Evolutionary conservation across 2,797 vertebrate genomes (phyloP).

Genomic region (Monodelphis domestica): DNA sequence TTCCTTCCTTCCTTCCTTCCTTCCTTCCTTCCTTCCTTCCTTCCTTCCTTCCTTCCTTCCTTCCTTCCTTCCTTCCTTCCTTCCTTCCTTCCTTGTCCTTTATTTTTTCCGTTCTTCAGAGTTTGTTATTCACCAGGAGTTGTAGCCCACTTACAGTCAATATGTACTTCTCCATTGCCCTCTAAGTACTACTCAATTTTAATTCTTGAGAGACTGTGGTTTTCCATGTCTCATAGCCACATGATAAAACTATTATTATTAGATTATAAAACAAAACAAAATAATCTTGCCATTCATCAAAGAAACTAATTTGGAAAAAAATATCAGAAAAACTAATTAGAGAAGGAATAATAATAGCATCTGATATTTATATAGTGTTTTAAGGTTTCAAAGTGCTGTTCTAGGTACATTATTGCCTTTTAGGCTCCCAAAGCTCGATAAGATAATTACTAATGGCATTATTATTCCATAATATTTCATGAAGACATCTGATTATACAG

Average conservation of each 20-base stretch:
- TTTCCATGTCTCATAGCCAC: not conserved
- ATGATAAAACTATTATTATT: not conserved
- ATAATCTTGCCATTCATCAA: not conserved
- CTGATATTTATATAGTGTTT: not conserved
- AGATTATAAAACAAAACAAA: not conserved
- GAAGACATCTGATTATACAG: not conserved
- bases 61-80: no score
- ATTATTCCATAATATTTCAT: not conserved
- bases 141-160: not conserved
- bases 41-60: no score
- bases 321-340: slow-evolving; percentile 1
- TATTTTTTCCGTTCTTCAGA: not conserved
- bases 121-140: not conserved
- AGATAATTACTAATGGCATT: not conserved
- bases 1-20: not conserved
- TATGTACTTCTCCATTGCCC: not conserved
- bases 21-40: not conserved
- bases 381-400: not conserved
- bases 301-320: not conserved
- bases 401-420: not conserved
- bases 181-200: not conserved
- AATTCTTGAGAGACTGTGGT: not conserved
- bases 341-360: not conserved
- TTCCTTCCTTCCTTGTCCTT: no score
- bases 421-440: not conserved